Evolutionary conservation across 2,888 invertebrate genomes (phyloP).

Genomic region (Beris chalybata): DNA sequence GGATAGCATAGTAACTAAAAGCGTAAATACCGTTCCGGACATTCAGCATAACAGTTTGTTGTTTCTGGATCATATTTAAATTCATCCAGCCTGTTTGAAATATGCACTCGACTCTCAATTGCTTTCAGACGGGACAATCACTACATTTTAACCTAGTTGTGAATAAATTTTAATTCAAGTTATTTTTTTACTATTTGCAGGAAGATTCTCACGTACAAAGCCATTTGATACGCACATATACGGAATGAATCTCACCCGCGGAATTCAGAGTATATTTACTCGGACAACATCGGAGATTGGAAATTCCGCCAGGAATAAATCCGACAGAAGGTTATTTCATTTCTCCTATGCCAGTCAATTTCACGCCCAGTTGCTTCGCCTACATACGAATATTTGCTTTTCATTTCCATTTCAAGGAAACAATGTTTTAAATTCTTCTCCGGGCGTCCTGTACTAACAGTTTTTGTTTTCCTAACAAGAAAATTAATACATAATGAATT

Average conservation of each 20-base stretch:
- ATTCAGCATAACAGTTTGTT: too few relatives aligned
- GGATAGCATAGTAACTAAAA: too few relatives aligned
- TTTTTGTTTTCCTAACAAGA: constrained; percentile 8
- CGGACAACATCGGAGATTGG: constrained; percentile 29
- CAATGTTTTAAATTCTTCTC: constrained; percentile 10
- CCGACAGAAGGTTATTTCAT: constrained; percentile 25
- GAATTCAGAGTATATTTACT: constrained; percentile 16
- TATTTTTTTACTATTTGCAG: too few relatives aligned
- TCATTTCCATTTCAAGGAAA: constrained; percentile 28
- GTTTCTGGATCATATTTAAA: too few relatives aligned
- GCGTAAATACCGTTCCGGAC: too few relatives aligned
- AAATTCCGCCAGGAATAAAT: constrained; percentile 28
- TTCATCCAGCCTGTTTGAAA: too few relatives aligned
- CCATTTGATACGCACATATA: not conserved
- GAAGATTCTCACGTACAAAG: too few relatives aligned
- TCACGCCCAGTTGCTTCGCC: constrained; percentile 36
- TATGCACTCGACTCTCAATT: too few relatives aligned
- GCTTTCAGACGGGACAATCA: too few relatives aligned
- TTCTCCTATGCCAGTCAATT: constrained; percentile 34
- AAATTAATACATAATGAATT: not conserved
- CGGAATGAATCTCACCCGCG: constrained; percentile 19
- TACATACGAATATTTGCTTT: constrained; percentile 28
- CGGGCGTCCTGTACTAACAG: constrained; percentile 2
- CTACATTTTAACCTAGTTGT: too few relatives aligned
- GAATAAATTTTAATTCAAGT: too few relatives aligned